Conservation (phyloP, 2,113 vertebrate species). For the Chaetodon trifascialis region DNA sequence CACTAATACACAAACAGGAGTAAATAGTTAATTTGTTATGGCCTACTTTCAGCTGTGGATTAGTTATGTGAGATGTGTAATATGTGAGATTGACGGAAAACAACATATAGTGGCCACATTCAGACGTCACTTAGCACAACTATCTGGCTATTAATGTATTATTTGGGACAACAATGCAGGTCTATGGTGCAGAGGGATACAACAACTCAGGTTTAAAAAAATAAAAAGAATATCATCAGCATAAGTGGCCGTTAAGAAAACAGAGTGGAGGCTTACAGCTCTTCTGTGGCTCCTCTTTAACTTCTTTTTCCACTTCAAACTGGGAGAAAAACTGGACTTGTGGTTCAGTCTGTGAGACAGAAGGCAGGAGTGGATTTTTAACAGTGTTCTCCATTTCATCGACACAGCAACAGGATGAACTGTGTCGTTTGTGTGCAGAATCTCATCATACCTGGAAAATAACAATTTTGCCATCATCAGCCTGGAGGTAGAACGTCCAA, state of each 20-base stretch:
- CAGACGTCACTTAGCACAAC: background rate
- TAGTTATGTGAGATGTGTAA: no score
- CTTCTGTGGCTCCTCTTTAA: constrained; percentile 82
- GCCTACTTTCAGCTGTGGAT: background rate
- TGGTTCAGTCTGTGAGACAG: constrained; percentile 88
- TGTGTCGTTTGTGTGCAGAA: background rate
- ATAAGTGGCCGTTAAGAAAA: background rate
- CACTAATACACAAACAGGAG: no score
- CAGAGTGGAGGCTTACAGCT: constrained; percentile 84
- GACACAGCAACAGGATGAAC: background rate
- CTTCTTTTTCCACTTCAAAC: constrained; percentile 85
- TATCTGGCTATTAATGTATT: background rate
- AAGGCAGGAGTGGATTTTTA: background rate
- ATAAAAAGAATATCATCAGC: background rate
- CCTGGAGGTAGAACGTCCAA: constrained; percentile 98
- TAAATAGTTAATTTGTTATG: background rate
- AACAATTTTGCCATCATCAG: constrained; percentile 95
- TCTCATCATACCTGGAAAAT: constrained; percentile 91
- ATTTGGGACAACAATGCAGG: background rate
- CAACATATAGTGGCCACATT: background rate
- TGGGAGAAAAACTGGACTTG: constrained; percentile 90
- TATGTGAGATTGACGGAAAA: background rate
- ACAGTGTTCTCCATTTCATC: background rate
- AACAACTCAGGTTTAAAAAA: background rate
- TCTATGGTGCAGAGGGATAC: background rate